phyloP scores from a whole-genome alignment of 2,113 vertebrate species.

The Anser brachyrhynchus region DNA sequence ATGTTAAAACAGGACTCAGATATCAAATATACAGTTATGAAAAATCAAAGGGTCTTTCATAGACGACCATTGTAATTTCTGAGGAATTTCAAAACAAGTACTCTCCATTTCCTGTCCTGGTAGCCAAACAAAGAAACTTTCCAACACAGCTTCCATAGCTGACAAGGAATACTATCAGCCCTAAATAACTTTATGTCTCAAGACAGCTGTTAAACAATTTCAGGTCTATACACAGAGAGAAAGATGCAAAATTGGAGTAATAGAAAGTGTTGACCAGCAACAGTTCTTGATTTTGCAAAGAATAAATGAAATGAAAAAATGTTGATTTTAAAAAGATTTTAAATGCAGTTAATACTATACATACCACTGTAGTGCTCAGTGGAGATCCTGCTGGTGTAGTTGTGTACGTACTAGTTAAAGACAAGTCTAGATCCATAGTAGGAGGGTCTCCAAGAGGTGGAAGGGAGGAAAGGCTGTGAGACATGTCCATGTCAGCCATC shows the following conservation, averaged over 20 bases:
- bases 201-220: neutral
- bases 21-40: neutral
- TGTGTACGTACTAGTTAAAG: constrained; percentile 92
- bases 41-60: neutral
- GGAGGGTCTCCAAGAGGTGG: constrained; percentile 96
- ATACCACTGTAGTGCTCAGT: constrained; percentile 84
- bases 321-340: neutral
- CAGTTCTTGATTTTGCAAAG: neutral
- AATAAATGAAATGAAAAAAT: neutral
- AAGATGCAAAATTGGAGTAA: neutral
- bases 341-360: constrained; percentile 73
- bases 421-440: constrained; percentile 93
- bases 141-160: neutral
- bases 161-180: neutral
- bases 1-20: neutral
- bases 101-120: neutral
- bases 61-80: neutral
- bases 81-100: neutral
- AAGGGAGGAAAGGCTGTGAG: constrained; percentile 94
- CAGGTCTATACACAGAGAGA: neutral
- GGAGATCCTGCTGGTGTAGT: constrained; percentile 91
- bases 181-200: neutral
- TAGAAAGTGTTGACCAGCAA: neutral
- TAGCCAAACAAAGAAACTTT: neutral
- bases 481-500: constrained; percentile 99